Evolutionary conservation across 2,888 invertebrate genomes (phyloP).

Genomic region (Tryphoninae sp.): DNA sequence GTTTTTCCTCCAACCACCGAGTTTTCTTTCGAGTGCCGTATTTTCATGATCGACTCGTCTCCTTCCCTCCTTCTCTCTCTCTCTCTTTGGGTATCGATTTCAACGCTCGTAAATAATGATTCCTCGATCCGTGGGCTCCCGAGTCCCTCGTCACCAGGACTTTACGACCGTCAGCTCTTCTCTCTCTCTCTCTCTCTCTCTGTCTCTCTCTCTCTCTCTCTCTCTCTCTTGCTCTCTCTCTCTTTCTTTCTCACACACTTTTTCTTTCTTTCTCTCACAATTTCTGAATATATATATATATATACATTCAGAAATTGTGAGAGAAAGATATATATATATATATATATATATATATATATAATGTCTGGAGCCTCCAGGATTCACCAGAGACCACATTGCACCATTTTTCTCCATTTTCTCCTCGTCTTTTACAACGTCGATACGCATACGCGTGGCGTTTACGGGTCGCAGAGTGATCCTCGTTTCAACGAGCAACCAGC

Average conservation of each 20-base stretch:
- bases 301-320: no score
- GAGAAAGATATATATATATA: neutral
- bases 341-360: neutral
- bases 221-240: constrained; percentile 29
- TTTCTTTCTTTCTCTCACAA: constrained; percentile 6
- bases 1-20: constrained; percentile 63
- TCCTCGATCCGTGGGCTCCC: constrained; percentile 54
- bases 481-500: constrained; percentile 1
- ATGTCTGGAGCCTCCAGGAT: constrained; percentile 35
- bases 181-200: constrained; percentile 30
- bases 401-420: constrained; percentile 21
- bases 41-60: constrained; percentile 75
- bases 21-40: constrained; percentile 65
- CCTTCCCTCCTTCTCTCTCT: constrained; percentile 35
- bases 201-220: constrained; percentile 31
- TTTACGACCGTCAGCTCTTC: constrained; percentile 60
- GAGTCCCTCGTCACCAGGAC: constrained; percentile 60
- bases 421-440: neutral
- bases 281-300: constrained; percentile 6
- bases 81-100: constrained; percentile 76
- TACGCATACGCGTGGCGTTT: neutral
- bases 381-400: constrained; percentile 40
- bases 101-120: constrained; percentile 77
- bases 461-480: neutral
- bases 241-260: constrained; percentile 6